Evolutionary conservation across 2,113 vertebrate species (phyloP).

Genomic region (Reinhardtius hippoglossoides): DNA sequence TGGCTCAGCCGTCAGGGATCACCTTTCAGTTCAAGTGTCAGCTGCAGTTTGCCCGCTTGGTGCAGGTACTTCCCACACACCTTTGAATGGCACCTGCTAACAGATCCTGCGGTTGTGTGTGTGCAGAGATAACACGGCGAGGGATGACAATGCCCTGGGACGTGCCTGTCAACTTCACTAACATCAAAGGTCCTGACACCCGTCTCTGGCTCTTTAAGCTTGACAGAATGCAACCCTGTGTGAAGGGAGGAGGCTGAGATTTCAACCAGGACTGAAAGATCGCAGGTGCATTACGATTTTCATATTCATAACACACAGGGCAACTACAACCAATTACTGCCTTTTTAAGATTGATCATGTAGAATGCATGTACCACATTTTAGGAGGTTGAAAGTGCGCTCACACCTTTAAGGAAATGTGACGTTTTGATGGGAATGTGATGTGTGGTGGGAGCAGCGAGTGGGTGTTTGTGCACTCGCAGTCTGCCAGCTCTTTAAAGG

Average conservation of each 20-base stretch:
- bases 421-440: slow-evolving; percentile 6
- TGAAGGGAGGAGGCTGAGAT: slow-evolving; percentile 15
- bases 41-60: slow-evolving; percentile 32
- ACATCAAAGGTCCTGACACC: slow-evolving; percentile 55
- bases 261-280: slow-evolving; percentile 10
- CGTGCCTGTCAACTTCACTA: slow-evolving; percentile 57
- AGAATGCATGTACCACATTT: background rate
- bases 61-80: slow-evolving; percentile 45
- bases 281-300: slow-evolving; percentile 17
- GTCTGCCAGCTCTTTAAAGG: background rate
- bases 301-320: background rate
- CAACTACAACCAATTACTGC: slow-evolving; percentile 17
- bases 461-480: background rate
- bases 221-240: slow-evolving; percentile 29
- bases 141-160: slow-evolving; percentile 57
- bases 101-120: slow-evolving; percentile 62
- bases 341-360: background rate
- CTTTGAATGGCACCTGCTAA: slow-evolving; percentile 68
- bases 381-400: background rate
- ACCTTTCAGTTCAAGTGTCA: slow-evolving; percentile 51
- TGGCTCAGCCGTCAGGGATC: slow-evolving; percentile 29
- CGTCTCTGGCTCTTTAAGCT: slow-evolving; percentile 17
- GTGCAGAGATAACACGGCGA: slow-evolving; percentile 39
- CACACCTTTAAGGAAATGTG: background rate
- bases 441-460: background rate